phyloP scores from a whole-genome alignment of 2,113 vertebrate species.

The Notechis scutatus region DNA sequence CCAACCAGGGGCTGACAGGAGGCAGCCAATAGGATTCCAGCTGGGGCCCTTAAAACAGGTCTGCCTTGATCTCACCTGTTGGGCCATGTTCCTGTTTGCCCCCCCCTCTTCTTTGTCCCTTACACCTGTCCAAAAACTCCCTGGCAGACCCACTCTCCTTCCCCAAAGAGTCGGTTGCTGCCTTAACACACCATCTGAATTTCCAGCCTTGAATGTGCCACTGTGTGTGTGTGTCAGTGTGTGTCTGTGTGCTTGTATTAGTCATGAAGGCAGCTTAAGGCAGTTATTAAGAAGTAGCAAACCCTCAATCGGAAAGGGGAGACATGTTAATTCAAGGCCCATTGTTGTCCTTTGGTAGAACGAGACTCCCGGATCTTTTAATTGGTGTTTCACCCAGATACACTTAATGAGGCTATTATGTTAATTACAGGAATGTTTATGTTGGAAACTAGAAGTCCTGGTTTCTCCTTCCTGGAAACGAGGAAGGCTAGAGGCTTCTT shows the following conservation, averaged over 20 bases:
- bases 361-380: constrained; percentile 28
- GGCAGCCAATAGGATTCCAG: not conserved
- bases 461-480: not conserved
- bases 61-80: not conserved
- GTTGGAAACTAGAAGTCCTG: not conserved
- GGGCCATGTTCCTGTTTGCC: not conserved
- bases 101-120: not conserved
- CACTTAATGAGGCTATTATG: constrained; percentile 38
- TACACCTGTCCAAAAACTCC: not conserved
- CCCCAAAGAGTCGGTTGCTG: not conserved
- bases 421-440: constrained; percentile 36
- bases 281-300: constrained; percentile 13
- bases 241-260: not conserved
- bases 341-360: constrained; percentile 15
- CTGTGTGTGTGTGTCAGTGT: not conserved
- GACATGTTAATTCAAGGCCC: not conserved
- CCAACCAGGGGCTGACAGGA: not conserved
- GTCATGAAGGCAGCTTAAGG: constrained; percentile 6
- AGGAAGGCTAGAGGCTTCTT: too few species aligned
- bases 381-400: constrained; percentile 38
- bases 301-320: constrained; percentile 1
- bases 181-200: not conserved
- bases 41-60: not conserved
- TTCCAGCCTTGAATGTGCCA: not conserved
- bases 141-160: not conserved